Conservation (phyloP, 2,888 invertebrate genomes). For the Caenorhabditis virilis region DNA sequence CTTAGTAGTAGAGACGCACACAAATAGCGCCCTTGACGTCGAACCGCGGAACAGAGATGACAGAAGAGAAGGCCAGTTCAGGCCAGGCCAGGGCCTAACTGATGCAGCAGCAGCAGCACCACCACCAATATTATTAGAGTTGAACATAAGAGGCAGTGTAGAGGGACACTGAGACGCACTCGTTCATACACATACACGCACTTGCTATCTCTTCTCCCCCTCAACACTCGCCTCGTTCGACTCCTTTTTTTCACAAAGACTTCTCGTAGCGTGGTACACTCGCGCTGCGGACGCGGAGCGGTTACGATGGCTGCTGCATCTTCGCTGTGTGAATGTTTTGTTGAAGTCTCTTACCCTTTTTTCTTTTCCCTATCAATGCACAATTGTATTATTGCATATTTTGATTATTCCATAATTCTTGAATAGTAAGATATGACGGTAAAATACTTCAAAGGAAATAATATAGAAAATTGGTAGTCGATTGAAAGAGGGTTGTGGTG, state of each 20-base stretch:
- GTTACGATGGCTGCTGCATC: neutral
- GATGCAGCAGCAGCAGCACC: neutral
- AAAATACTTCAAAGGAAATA: too few species aligned
- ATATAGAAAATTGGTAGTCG: too few species aligned
- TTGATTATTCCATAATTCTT: too few species aligned
- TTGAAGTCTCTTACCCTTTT: too few species aligned
- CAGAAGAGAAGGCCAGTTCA: neutral
- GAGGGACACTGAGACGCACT: neutral
- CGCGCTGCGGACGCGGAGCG: slow-evolving; percentile 1
- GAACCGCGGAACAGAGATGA: neutral
- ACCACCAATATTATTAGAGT: neutral
- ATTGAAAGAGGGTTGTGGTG: too few species aligned
- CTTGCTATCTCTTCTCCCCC: neutral
- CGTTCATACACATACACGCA: neutral
- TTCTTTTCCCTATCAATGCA: too few species aligned
- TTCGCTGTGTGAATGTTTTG: too few species aligned
- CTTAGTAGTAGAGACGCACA: neutral
- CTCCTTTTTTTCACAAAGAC: neutral
- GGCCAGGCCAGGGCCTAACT: too few species aligned
- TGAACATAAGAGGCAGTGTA: neutral
- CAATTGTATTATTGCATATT: too few species aligned
- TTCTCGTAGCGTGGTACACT: slow-evolving; percentile 6
- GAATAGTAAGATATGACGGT: too few species aligned
- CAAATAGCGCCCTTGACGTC: neutral
- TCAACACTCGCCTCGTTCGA: neutral